Evolutionary conservation across 2,113 vertebrate species (phyloP).

Genomic region (Narcine bancroftii): DNA sequence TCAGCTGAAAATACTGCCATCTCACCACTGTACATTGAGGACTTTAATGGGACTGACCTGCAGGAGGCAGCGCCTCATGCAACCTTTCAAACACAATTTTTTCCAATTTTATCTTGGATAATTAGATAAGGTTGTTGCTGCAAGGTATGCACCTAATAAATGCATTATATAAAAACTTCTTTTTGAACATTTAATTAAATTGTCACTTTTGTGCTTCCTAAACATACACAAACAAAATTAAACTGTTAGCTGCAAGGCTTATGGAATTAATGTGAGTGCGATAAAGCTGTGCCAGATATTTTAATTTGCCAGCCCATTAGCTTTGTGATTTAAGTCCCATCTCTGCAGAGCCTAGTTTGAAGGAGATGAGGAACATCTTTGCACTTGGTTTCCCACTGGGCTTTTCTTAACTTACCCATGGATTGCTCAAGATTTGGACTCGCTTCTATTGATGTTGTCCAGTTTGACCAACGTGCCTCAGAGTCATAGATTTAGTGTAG

Average conservation of each 20-base stretch:
- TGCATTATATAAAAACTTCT: not conserved
- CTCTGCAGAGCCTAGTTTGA: not conserved
- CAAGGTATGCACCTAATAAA: conserved; percentile 18
- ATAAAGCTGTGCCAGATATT: conserved; percentile 20
- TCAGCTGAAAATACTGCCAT: not conserved
- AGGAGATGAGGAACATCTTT: too few species aligned
- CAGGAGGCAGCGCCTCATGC: not conserved
- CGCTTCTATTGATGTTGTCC: not conserved
- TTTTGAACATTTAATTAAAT: conserved; percentile 36
- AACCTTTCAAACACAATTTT: not conserved
- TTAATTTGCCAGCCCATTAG: conserved; percentile 36
- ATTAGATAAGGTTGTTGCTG: conserved; percentile 13
- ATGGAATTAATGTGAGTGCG: conserved; percentile 12
- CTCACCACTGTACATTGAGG: not conserved
- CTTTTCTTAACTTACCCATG: not conserved
- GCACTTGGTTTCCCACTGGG: not conserved
- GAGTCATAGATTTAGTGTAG: too few species aligned
- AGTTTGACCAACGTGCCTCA: too few species aligned
- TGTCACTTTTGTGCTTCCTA: conserved; percentile 22
- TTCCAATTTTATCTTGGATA: conserved; percentile 17
- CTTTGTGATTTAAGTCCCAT: not conserved
- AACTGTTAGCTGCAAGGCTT: not conserved
- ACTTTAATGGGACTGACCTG: not conserved
- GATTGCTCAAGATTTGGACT: not conserved
- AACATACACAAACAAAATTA: conserved; percentile 19